These are phyloP conservation scores for Chaetops frenatus DNA, from an alignment of 2,113 vertebrate genomes.

Conservation along the genomic window DNA sequence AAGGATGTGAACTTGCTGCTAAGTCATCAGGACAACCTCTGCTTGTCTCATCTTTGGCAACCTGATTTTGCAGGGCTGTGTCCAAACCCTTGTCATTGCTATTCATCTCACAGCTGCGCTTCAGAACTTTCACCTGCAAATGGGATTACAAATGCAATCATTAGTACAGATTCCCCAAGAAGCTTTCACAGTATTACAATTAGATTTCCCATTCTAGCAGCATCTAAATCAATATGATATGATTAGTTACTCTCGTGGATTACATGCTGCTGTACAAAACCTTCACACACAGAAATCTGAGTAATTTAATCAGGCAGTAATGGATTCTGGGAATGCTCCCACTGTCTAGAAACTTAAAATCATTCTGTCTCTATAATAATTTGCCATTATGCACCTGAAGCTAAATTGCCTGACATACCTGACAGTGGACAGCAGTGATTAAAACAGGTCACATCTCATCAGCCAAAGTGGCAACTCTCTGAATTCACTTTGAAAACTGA, in stretches of 20 bases:
- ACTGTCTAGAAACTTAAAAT: constrained; percentile 73
- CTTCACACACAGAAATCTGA: constrained; percentile 73
- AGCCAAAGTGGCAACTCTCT: constrained; percentile 40
- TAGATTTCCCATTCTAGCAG: constrained; percentile 76
- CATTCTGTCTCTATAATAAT: constrained; percentile 68
- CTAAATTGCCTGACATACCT: constrained; percentile 66
- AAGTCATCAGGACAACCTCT: background rate
- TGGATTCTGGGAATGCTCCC: constrained; percentile 74
- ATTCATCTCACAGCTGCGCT: constrained; percentile 46
- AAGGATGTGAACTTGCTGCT: background rate
- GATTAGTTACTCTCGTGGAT: constrained; percentile 75
- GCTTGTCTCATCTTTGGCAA: background rate
- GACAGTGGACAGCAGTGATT: constrained; percentile 65
- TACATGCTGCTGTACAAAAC: constrained; percentile 76
- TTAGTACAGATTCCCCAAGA: constrained; percentile 74
- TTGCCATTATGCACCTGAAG: constrained; percentile 71
- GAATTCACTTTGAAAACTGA: constrained; percentile 49
- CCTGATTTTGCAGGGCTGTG: constrained; percentile 6
- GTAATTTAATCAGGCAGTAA: constrained; percentile 77
- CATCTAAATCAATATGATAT: constrained; percentile 79
- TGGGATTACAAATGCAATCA: constrained; percentile 77
- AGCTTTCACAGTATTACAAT: constrained; percentile 77
- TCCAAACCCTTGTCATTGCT: background rate
- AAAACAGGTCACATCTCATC: constrained; percentile 70
- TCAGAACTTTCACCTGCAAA: constrained; percentile 78